A percentile compares a stretch with the other conserved stretches of the same genome.
Conservation (phyloP, 2,888 invertebrate species). For the Lithophane ornitopus region DNA sequence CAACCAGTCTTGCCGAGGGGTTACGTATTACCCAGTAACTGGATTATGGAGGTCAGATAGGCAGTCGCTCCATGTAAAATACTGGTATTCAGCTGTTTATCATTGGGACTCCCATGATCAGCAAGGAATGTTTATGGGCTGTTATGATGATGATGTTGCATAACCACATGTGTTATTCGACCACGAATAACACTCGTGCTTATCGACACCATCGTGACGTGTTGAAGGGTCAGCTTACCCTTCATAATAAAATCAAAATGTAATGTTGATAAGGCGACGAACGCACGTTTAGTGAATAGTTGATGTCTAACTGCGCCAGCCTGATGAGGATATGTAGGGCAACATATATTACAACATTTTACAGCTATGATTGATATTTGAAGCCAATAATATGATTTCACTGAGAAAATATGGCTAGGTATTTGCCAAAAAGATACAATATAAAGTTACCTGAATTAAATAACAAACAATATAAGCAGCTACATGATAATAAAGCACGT, state of each 20-base stretch:
- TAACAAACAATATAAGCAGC: too few relatives aligned
- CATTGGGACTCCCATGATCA: background rate
- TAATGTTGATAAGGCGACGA: slow-evolving; percentile 21
- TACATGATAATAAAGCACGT: too few relatives aligned
- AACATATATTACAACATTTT: background rate
- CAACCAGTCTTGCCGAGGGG: too few relatives aligned
- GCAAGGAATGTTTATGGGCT: background rate
- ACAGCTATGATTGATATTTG: slow-evolving; percentile 10
- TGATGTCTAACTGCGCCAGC: slow-evolving; percentile 10
- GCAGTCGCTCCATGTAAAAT: too few relatives aligned
- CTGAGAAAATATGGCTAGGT: background rate
- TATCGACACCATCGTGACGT: slow-evolving; percentile 22
- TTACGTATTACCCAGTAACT: too few relatives aligned
- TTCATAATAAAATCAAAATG: slow-evolving; percentile 35
- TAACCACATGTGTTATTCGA: background rate
- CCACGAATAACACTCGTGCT: background rate
- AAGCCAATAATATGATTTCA: background rate
- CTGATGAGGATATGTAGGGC: slow-evolving; percentile 10
- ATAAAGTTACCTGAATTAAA: too few relatives aligned
- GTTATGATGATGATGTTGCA: background rate
- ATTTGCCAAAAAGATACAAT: too few relatives aligned
- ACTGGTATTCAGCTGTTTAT: too few relatives aligned
- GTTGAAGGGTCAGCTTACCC: slow-evolving; percentile 16
- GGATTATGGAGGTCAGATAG: too few relatives aligned
- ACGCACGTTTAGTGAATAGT: slow-evolving; percentile 29